phyloP scores from a whole-genome alignment of 2,888 invertebrate genomes.

The Plusia festucae region DNA sequence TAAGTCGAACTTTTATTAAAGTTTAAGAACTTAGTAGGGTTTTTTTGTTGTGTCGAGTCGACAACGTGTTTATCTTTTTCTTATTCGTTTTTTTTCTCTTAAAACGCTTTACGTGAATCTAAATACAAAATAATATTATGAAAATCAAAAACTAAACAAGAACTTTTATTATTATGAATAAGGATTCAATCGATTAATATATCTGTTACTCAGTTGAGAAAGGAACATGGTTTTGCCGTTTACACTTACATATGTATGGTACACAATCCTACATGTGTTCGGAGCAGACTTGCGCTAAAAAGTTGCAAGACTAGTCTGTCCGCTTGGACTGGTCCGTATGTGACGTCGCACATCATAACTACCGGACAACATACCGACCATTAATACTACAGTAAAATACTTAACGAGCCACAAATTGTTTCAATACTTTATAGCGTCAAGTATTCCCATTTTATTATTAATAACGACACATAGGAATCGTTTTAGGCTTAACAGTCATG shows the following conservation, averaged over 20 bases:
- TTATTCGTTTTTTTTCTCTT: too few species aligned
- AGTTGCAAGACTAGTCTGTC: conserved; percentile 47
- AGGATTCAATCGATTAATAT: conserved; percentile 38
- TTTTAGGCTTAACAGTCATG: neutral
- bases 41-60: too few species aligned
- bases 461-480: neutral
- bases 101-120: neutral
- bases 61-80: too few species aligned
- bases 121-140: neutral
- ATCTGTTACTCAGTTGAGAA: conserved; percentile 22
- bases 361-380: conserved; percentile 30
- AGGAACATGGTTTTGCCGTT: conserved; percentile 36
- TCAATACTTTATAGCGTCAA: conserved; percentile 20
- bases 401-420: conserved; percentile 46
- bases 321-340: conserved; percentile 44
- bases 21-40: too few species aligned
- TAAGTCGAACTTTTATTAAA: too few species aligned
- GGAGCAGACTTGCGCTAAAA: conserved; percentile 49
- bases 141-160: too few species aligned
- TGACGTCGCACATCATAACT: conserved; percentile 55
- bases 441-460: conserved; percentile 18
- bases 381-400: conserved; percentile 45
- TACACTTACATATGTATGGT: conserved; percentile 43
- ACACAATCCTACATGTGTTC: conserved; percentile 39
- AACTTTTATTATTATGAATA: too few species aligned